Percentiles rank a stretch among this genome's conserved stretches.
These are phyloP conservation scores for Hexactinellida sp. DNA, from an alignment of 37 sponge, comb jelly and placozoan genomes.

Conservation along the genomic window DNA sequence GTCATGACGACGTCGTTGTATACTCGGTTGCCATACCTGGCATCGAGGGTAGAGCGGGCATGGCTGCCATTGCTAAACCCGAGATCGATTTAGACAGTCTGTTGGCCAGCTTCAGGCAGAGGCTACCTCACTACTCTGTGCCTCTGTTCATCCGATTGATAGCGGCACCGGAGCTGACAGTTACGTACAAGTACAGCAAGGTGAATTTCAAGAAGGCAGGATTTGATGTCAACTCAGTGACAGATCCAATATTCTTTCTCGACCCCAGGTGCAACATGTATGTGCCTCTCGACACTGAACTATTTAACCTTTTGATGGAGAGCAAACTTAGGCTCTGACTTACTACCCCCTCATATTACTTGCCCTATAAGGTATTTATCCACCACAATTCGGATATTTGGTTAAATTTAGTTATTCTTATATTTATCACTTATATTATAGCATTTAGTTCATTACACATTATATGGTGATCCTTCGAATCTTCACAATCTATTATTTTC, in stretches of 20 bases:
- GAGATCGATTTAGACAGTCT: conserved; percentile 43
- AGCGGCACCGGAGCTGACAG: conserved; percentile 37
- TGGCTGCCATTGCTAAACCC: conserved; percentile 53
- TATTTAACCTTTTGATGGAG: neutral
- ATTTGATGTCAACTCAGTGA: conserved; percentile 30
- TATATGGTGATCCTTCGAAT: no score
- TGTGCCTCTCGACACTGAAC: conserved; percentile 42
- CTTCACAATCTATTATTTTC: no score
- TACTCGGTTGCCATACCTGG: conserved; percentile 71
- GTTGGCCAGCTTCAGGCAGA: conserved; percentile 25
- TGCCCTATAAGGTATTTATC: no score
- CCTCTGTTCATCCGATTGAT: conserved; percentile 66
- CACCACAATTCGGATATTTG: no score
- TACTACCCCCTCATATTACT: no score
- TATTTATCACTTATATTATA: no score
- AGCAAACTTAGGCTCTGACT: neutral
- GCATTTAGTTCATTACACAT: no score
- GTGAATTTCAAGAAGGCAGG: conserved; percentile 40
- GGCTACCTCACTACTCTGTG: conserved; percentile 65
- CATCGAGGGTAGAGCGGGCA: conserved; percentile 73
- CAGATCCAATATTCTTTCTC: conserved; percentile 69
- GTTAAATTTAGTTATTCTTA: no score
- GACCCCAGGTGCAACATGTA: conserved; percentile 36
- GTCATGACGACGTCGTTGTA: conserved; percentile 51
- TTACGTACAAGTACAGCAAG: conserved; percentile 61